phyloP scores from a whole-genome alignment of 2,888 invertebrate genomes.

The Hydroisotoma schaefferi region DNA sequence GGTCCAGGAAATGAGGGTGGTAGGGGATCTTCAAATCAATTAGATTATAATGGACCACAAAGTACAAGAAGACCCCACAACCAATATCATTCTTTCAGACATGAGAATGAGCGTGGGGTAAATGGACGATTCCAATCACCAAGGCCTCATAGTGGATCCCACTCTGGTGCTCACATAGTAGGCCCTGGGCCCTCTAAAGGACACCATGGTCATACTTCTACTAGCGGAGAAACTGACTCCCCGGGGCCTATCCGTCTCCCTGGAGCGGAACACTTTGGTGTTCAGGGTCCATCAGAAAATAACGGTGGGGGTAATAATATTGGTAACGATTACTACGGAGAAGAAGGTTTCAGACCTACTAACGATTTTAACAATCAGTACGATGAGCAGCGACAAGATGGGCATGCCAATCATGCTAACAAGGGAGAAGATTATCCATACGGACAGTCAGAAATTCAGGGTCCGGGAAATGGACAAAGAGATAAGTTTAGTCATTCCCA shows the following conservation, averaged over 20 bases:
- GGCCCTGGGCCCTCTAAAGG: background rate
- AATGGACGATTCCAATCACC: background rate
- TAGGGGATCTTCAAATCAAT: background rate
- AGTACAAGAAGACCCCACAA: background rate
- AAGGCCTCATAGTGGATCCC: background rate
- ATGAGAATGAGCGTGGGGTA: background rate
- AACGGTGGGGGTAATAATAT: too few relatives aligned
- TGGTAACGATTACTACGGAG: constrained; percentile 7
- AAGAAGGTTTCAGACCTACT: background rate
- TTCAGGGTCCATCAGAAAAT: too few relatives aligned
- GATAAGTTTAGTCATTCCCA: background rate
- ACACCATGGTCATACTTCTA: background rate
- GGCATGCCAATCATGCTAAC: background rate
- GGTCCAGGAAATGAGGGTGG: background rate
- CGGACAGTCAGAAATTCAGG: background rate
- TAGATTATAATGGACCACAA: background rate
- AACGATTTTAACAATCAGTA: background rate
- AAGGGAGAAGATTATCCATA: too few relatives aligned
- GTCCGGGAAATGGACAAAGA: background rate
- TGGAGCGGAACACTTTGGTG: too few relatives aligned
- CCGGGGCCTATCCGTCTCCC: background rate
- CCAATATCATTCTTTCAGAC: too few relatives aligned
- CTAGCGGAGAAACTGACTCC: background rate
- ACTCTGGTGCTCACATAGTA: background rate
- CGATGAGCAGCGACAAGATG: background rate